A percentile compares a stretch with the other conserved stretches of the same genome.
These are phyloP conservation scores for Aurelia sp. DNA, from an alignment of 30 jellyfish, hydroid and myxozoan species.

Conservation along the genomic window DNA sequence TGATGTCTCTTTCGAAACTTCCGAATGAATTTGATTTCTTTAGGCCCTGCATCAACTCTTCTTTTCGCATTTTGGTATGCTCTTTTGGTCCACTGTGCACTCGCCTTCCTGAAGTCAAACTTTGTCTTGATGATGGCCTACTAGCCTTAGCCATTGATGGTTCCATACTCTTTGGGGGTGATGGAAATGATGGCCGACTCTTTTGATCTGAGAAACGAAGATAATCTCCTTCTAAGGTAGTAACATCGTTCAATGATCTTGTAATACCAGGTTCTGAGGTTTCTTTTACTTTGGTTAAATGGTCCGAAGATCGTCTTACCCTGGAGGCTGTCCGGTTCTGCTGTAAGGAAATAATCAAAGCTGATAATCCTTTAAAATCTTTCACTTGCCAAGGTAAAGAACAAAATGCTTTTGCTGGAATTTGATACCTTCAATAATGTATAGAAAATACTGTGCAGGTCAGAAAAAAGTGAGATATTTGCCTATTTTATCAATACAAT, in stretches of 20 bases:
- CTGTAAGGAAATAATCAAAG: too few species aligned
- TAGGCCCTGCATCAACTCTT: neutral
- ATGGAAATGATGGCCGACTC: slow-evolving; percentile 16
- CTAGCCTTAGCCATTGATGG: slow-evolving; percentile 53
- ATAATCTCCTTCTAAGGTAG: neutral
- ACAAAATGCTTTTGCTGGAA: too few species aligned
- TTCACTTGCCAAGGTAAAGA: too few species aligned
- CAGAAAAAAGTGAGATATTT: too few species aligned
- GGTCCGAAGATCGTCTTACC: neutral
- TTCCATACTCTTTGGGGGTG: slow-evolving; percentile 66
- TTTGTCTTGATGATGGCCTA: slow-evolving; percentile 9
- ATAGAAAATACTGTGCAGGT: too few species aligned
- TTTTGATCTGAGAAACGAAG: neutral
- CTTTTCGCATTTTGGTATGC: slow-evolving; percentile 45
- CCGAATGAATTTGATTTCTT: slow-evolving; percentile 62
- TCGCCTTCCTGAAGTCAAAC: slow-evolving; percentile 47
- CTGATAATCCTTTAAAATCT: too few species aligned
- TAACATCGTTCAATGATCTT: neutral
- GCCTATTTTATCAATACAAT: too few species aligned
- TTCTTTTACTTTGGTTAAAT: neutral
- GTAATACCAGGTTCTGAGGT: neutral
- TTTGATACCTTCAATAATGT: too few species aligned
- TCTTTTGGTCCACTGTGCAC: slow-evolving; percentile 96
- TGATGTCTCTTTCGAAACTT: slow-evolving; percentile 31
- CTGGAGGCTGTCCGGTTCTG: too few species aligned